A percentile compares a stretch with the other conserved stretches of the same genome.
These are phyloP conservation scores for Nemoura dubitans DNA, from an alignment of 2,888 invertebrate species.

Conservation along the genomic window DNA sequence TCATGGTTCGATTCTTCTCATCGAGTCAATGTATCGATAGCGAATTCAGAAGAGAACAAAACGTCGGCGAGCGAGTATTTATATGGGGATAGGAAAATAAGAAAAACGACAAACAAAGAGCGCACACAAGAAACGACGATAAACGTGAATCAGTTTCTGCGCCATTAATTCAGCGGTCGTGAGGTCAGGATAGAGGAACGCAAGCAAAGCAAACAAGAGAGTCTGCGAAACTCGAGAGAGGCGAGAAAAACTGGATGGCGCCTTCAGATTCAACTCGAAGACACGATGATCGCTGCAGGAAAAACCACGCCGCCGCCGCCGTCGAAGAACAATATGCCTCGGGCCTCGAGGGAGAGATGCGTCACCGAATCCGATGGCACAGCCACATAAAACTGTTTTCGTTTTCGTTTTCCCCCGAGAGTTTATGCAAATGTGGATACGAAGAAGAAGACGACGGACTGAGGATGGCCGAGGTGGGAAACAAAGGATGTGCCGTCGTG, in stretches of 20 bases:
- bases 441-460: background rate
- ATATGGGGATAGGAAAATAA: background rate
- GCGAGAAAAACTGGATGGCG: conserved; percentile 1
- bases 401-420: background rate
- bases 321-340: background rate
- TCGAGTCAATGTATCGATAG: background rate
- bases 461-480: background rate
- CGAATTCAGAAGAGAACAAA: background rate
- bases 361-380: background rate
- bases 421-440: conserved; percentile 19
- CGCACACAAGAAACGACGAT: background rate
- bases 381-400: background rate
- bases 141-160: conserved; percentile 7
- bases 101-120: background rate
- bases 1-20: background rate
- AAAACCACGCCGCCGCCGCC: background rate
- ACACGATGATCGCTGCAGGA: background rate
- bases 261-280: background rate
- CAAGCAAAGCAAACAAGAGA: background rate
- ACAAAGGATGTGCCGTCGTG: conserved; percentile 14
- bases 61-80: background rate
- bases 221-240: background rate
- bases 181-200: background rate
- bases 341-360: background rate
- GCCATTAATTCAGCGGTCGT: background rate